Base-by-base conservation (phyloP, 2,797 vertebrate genomes). In the Chrosomus eos region DNA sequence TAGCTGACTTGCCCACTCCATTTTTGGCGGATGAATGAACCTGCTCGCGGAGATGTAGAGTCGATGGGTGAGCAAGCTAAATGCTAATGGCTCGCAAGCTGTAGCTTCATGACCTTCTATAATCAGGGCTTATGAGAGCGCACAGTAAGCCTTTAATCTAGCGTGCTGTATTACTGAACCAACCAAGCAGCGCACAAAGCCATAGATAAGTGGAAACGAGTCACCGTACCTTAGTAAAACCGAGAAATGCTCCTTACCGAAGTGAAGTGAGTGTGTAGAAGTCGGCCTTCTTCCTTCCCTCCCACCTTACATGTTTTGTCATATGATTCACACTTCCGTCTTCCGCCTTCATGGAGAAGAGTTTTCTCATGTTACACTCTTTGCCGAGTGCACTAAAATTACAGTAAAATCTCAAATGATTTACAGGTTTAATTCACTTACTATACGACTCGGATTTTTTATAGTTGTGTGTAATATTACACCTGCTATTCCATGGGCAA, bases 1-100 rank as follows among this genome's bases (percentile, higher is more conserved):
- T 88, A 96, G 85, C 18, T 96, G 94, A 87, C 94, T 96, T 36
- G 95, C 95, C 95, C 95, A 96, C 90, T 96, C 95, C 95, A 95
- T 96, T 86, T 92, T 91, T 90, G 74, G 80, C 21, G 75, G 83
- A 88, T 92, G 90, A 94, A 92, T 91, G 91, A 90, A 89, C 45
- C 71, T 79, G 88, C 85, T 68, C 51, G 55, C 81, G 81, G 87
- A 53, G 70, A 90, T 89, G 89, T 91, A 90, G 48, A n/a, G 62
- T 70, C 55, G 72, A 23, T 45, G 73, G 36, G 8, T 38, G 26
- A 66, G 45, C 60, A 73, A 82, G 81, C 86, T 79, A 53, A 83
- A 90, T 84, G 91, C 92, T 92, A 89, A 88, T 81, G 84, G 83
- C 75, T 89, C 43, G 72, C 68, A 88, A 67, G 87, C 93, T 90